These are phyloP conservation scores for Hemichromis elongatus DNA, from an alignment of 2,113 vertebrate genomes.

Conservation along the genomic window DNA sequence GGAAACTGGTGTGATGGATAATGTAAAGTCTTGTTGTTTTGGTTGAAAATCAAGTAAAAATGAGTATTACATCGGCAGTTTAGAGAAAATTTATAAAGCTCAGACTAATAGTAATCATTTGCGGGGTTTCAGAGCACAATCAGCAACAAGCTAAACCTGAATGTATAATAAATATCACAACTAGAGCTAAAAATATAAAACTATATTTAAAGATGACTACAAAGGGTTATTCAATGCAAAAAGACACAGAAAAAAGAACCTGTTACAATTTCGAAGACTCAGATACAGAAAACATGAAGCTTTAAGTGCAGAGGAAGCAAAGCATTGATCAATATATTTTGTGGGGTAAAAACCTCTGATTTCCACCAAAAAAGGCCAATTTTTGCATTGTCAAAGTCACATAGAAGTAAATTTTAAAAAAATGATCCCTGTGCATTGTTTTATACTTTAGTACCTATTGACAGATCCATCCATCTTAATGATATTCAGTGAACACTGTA, in stretches of 20 bases:
- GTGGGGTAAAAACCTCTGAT: not conserved
- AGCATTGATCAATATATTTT: not conserved
- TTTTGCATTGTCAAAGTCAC: not conserved
- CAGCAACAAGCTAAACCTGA: not conserved
- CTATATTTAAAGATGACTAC: not conserved
- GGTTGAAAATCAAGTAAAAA: not conserved
- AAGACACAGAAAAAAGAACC: not conserved
- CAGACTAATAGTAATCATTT: not conserved
- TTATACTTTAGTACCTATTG: not conserved
- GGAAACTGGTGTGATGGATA: slow-evolving; percentile 7
- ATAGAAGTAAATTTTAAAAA: not conserved
- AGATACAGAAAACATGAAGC: not conserved
- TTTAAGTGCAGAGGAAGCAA: not conserved
- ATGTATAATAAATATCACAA: not conserved
- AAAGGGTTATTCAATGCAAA: not conserved
- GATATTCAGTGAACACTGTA: slow-evolving; percentile 43
- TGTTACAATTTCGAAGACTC: not conserved
- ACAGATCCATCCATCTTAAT: slow-evolving; percentile 50
- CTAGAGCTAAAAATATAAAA: not conserved
- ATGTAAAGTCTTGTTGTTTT: slow-evolving; percentile 19
- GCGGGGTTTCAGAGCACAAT: not conserved
- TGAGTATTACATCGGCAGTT: not conserved
- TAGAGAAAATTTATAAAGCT: not conserved
- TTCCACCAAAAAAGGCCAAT: no score
- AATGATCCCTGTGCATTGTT: not conserved